Evolutionary conservation across 2,797 vertebrate species (phyloP), one percentile per base, ranked within the genome.

Genomic region (Vespertilio murinus): DNA sequence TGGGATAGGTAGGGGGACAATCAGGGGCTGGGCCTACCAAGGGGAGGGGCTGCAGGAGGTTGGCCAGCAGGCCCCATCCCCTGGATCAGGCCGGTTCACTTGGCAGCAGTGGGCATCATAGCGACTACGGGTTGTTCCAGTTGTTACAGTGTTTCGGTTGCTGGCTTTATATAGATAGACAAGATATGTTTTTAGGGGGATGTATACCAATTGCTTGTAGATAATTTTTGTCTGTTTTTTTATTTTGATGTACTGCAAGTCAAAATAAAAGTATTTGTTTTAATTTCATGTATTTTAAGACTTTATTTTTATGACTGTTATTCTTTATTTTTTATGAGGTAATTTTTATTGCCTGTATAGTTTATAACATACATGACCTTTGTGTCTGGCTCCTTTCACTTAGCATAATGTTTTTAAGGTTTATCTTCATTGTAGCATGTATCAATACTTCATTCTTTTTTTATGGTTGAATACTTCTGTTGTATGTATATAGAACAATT

Each of bases 261-360:
- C 23, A 23, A 73, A 73, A 64, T 90, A 71, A 49, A 73, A 28
- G 33, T 47, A 23, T 47, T 70, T 80, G 30, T 35, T 80, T 73
- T 90, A 90, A n/a, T 79, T 33, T 79, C 12, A 79, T 79, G 25
- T 61, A 61, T 80, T 93, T 90, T 92, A 28, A 75, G 18, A 75
- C 45, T n/a, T 47, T 38, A 28, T 75, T 54, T 30, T 78, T 69
- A 56, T 4, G 25, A 80, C 25, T 89, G 47, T 59, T 79, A 61
- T 69, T 75, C 38, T 91, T 85, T 69, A 78, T 9, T 14, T 85
- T 85, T 84, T 49, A 38, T 78, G 40, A 70, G 18, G 9, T 12
- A 77, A 22, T 85, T 69, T 78, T 77, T 38, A 89, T 79, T 89
- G 49, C 38, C 28, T 28, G 25, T 80, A 28, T 70, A 30, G 30